Conservation (phyloP, 2,797 vertebrate genomes). For the Eleutherodactylus coqui region DNA sequence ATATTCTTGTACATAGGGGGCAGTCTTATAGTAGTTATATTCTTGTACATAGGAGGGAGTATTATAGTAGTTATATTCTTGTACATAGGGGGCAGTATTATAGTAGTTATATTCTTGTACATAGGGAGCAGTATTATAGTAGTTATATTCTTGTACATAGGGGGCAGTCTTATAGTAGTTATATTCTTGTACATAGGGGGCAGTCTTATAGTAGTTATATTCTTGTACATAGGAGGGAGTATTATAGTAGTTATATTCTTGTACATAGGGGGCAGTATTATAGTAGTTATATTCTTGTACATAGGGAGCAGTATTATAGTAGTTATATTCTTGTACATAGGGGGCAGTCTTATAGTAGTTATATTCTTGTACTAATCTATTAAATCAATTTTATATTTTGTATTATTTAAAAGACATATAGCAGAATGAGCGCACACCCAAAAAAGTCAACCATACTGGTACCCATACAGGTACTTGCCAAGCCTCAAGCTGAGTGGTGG, state of each 20-base stretch:
- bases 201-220: constrained; percentile 1
- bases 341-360: not conserved
- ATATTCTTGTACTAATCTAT: not conserved
- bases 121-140: not conserved
- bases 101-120: not conserved
- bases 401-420: too few species aligned
- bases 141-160: not conserved
- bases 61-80: not conserved
- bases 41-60: not conserved
- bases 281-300: too few species aligned
- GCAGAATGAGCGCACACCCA: too few species aligned
- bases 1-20: too few species aligned
- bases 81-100: not conserved
- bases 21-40: not conserved
- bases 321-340: not conserved
- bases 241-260: too few species aligned
- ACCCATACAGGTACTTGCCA: too few species aligned
- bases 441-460: too few species aligned
- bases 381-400: too few species aligned
- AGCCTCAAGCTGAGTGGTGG: too few species aligned
- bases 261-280: too few species aligned
- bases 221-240: too few species aligned
- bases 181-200: not conserved
- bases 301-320: not conserved
- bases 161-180: not conserved